Conservation (phyloP, 2,888 invertebrate species). For the Mythimna loreyi region DNA sequence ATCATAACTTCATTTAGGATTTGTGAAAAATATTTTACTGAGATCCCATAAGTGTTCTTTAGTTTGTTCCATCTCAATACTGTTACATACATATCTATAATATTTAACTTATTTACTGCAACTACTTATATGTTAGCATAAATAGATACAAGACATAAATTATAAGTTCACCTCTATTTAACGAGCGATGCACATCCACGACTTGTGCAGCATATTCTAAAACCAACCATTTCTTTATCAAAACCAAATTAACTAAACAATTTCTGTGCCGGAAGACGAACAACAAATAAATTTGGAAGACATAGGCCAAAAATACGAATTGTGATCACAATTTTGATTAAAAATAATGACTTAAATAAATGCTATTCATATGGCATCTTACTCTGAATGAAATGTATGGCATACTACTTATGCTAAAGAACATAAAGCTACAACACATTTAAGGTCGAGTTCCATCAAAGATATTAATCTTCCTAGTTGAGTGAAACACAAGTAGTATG, state of each 20-base stretch:
- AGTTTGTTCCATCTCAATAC: slow-evolving; percentile 85
- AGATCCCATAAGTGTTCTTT: slow-evolving; percentile 84
- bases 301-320: slow-evolving; percentile 67
- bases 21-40: slow-evolving; percentile 84
- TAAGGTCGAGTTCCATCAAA: slow-evolving; percentile 9
- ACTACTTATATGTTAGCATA: slow-evolving; percentile 68
- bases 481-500: slow-evolving; percentile 53
- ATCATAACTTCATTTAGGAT: slow-evolving; percentile 73
- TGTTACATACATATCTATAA: slow-evolving; percentile 75
- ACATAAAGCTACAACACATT: slow-evolving; percentile 21
- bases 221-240: slow-evolving; percentile 54
- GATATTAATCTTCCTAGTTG: background rate
- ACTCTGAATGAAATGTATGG: slow-evolving; percentile 57
- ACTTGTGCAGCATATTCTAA: slow-evolving; percentile 81
- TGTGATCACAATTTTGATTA: slow-evolving; percentile 55
- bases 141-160: slow-evolving; percentile 86
- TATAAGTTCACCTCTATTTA: slow-evolving; percentile 86
- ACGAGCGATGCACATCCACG: slow-evolving; percentile 81
- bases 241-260: slow-evolving; percentile 52
- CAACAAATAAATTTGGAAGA: slow-evolving; percentile 78
- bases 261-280: slow-evolving; percentile 59
- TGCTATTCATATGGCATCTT: slow-evolving; percentile 78
- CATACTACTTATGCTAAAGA: slow-evolving; percentile 52
- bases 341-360: slow-evolving; percentile 70
- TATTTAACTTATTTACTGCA: slow-evolving; percentile 65